These are phyloP conservation scores for Steinernema carpocapsae DNA, from an alignment of 2,888 invertebrate species.

Conservation along the genomic window DNA sequence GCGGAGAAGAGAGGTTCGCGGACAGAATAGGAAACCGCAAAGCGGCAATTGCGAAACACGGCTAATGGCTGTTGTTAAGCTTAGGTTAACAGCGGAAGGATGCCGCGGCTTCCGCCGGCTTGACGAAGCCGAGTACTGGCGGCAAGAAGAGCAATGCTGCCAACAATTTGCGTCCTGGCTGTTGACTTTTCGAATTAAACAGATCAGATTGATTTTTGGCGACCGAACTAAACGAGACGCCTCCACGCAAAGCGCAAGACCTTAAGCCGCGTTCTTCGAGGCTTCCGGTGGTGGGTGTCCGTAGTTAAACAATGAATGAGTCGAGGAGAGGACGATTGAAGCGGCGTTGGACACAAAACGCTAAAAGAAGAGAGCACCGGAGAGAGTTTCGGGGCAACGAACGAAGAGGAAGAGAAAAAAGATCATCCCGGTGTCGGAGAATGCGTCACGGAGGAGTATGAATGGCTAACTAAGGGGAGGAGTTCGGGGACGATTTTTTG, in stretches of 20 bases:
- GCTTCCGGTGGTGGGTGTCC: background rate
- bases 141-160: background rate
- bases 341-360: too few relatives aligned
- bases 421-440: background rate
- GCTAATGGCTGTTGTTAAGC: too few relatives aligned
- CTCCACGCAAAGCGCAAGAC: background rate
- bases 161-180: conserved; percentile 8
- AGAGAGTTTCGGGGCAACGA: too few relatives aligned
- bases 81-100: conserved; percentile 8
- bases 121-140: too few relatives aligned
- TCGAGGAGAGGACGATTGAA: background rate
- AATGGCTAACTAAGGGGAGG: conserved; percentile 21
- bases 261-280: background rate
- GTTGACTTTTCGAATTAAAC: conserved; percentile 25
- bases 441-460: conserved; percentile 14
- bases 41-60: background rate
- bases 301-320: conserved; percentile 10
- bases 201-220: conserved; percentile 1
- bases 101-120: too few relatives aligned
- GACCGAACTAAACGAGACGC: background rate
- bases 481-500: too few relatives aligned
- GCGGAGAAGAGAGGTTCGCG: background rate
- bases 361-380: too few relatives aligned
- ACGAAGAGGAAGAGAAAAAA: too few relatives aligned
- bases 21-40: too few relatives aligned